These are phyloP conservation scores for Platorchestia sp. DNA, from an alignment of 1,140 invertebrate genomes.

Conservation along the genomic window DNA sequence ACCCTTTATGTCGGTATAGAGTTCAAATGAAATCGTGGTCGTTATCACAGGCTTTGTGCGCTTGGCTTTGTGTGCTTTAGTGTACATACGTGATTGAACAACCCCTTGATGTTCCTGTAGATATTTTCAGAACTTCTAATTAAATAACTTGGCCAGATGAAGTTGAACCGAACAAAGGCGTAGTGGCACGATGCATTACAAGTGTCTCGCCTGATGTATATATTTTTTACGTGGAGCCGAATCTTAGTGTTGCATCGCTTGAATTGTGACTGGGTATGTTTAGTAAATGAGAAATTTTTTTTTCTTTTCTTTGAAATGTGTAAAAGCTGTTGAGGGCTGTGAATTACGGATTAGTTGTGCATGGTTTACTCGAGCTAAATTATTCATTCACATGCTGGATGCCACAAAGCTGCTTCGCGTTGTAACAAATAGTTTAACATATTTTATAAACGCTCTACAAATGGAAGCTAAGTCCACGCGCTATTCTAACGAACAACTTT, in stretches of 20 bases:
- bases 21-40: background rate
- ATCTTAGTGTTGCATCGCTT: background rate
- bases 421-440: background rate
- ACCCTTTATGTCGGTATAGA: background rate
- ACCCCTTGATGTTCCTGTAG: background rate
- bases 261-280: background rate
- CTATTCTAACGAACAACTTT: background rate
- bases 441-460: background rate
- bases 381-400: background rate
- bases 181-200: background rate
- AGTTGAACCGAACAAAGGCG: background rate
- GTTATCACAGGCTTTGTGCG: background rate
- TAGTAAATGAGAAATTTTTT: background rate
- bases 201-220: background rate
- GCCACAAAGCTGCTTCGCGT: background rate
- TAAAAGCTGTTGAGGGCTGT: background rate
- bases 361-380: background rate
- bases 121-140: background rate
- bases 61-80: background rate
- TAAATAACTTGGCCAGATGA: background rate
- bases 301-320: background rate
- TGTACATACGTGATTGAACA: background rate
- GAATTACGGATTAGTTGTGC: background rate
- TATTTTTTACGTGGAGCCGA: background rate
- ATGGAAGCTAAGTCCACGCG: background rate